phyloP scores from a whole-genome alignment of 92 coral and sea anemone genomes.

The Palythoa heliodiscus region DNA sequence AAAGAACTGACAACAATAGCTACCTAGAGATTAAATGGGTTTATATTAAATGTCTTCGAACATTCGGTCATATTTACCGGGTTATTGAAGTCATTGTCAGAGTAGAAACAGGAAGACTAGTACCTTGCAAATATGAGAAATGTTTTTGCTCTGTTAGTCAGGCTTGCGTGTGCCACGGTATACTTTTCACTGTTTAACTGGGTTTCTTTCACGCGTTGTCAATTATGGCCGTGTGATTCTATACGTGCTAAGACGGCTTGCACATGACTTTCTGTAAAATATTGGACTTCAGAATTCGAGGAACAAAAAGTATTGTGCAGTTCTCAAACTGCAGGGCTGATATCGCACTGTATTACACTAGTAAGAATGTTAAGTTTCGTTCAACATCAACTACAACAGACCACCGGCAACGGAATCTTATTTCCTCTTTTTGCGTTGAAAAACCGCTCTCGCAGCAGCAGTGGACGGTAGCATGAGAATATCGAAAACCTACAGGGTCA shows the following conservation, averaged over 20 bases:
- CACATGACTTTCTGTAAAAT: constrained; percentile 21
- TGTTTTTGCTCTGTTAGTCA: no score
- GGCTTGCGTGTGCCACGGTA: background rate
- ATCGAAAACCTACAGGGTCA: background rate
- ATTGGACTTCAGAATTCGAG: constrained; percentile 31
- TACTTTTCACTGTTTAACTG: background rate
- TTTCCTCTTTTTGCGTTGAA: background rate
- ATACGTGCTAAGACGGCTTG: constrained; percentile 14
- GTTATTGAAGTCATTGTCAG: no score
- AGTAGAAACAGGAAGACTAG: background rate
- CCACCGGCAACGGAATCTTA: background rate
- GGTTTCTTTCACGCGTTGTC: constrained; percentile 22
- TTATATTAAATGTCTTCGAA: background rate
- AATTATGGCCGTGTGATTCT: background rate
- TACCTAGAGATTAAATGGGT: constrained; percentile 1
- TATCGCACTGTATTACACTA: constrained; percentile 33
- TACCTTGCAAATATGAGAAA: background rate
- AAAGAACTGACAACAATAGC: background rate
- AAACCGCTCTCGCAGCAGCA: background rate
- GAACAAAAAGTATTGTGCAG: constrained; percentile 32
- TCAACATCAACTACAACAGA: background rate
- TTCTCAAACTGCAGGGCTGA: constrained; percentile 24
- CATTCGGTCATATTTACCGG: background rate
- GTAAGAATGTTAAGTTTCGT: background rate
- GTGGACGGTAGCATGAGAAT: background rate